Evolutionary conservation across 2,113 vertebrate species (phyloP).

Genomic region (Tragelaphus buxtoni): DNA sequence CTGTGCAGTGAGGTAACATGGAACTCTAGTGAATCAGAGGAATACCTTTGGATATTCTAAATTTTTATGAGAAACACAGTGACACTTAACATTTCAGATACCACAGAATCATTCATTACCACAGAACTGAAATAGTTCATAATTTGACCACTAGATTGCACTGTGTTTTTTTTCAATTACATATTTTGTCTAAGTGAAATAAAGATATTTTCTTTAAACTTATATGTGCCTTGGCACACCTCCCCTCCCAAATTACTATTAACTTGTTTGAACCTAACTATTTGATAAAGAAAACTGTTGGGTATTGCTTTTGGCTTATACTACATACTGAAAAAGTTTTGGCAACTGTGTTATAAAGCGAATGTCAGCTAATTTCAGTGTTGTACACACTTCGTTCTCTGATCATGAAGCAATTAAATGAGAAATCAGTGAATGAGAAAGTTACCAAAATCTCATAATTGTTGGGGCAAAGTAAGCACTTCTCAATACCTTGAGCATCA

Average conservation of each 20-base stretch:
- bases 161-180: background rate
- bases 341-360: background rate
- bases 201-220: background rate
- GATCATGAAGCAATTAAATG: background rate
- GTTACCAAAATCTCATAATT: background rate
- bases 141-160: background rate
- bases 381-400: background rate
- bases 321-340: background rate
- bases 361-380: background rate
- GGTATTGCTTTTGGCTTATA: background rate
- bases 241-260: background rate
- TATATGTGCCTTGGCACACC: background rate
- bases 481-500: background rate
- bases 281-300: background rate
- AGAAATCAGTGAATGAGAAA: background rate
- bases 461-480: background rate
- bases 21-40: background rate
- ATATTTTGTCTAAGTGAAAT: conserved; percentile 7
- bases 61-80: background rate
- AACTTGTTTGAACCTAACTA: background rate
- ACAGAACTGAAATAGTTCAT: background rate
- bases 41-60: background rate
- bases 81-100: background rate
- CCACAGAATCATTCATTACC: background rate
- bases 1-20: background rate